Conservation (phyloP, 2,797 vertebrate genomes). For the Xerus rutilus region DNA sequence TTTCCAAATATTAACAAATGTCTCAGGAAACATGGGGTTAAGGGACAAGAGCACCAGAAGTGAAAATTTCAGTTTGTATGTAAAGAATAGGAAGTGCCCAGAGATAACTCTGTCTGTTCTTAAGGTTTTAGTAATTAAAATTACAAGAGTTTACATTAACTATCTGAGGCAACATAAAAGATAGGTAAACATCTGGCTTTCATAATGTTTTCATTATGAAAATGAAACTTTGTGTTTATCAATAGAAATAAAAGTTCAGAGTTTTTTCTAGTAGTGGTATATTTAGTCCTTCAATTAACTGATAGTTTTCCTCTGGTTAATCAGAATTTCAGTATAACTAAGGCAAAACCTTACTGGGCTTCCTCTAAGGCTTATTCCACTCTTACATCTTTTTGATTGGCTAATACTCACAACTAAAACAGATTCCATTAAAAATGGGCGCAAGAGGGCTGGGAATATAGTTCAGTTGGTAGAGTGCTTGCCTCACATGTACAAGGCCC, state of each 20-base stretch:
- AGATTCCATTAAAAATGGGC: neutral
- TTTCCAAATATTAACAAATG: slow-evolving; percentile 41
- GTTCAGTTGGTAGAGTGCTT: no score
- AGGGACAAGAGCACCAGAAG: neutral
- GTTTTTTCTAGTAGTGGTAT: neutral
- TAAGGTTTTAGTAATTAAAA: slow-evolving; percentile 41
- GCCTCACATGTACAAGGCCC: no score
- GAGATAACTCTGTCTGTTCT: neutral
- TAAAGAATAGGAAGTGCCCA: slow-evolving; percentile 39
- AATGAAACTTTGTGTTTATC: slow-evolving; percentile 13
- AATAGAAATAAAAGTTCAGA: slow-evolving; percentile 34
- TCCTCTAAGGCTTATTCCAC: slow-evolving; percentile 3
- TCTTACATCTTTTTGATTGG: slow-evolving; percentile 12
- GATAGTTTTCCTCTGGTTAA: slow-evolving; percentile 54
- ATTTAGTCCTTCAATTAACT: slow-evolving; percentile 15
- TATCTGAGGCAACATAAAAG: slow-evolving; percentile 13
- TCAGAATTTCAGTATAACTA: slow-evolving; percentile 25
- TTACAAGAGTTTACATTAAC: slow-evolving; percentile 11
- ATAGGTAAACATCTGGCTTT: slow-evolving; percentile 29
- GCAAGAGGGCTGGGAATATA: neutral
- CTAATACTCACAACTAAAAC: slow-evolving; percentile 55
- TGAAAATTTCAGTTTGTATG: neutral
- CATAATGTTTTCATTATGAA: slow-evolving; percentile 50
- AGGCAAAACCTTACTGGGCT: neutral
- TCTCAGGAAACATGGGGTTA: neutral